Evolutionary conservation across 2,113 vertebrate genomes (phyloP), one percentile per base, ranked within the genome.

Genomic region (Phaethornis superciliosus): DNA sequence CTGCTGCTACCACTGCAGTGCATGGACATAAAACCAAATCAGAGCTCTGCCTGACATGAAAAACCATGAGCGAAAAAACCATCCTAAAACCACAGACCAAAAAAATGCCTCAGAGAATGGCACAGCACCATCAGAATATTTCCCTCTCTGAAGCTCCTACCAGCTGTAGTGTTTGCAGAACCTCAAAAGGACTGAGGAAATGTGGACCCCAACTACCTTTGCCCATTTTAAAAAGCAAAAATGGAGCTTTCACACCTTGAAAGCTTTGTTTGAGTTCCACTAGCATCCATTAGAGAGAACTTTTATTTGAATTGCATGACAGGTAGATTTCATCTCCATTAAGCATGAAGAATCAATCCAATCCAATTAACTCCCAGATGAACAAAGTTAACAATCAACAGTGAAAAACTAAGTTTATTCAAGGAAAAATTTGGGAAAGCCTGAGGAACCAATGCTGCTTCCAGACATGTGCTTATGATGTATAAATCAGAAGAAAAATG

Each of bases 1-100:
- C 23, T 4, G 1, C 21, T 4, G 5, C 7, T 9, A 49, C 10
- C 0, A 1, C 42, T 4, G 24, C 5, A 2, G 26, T 7, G 35
- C 46, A 47, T 20, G 20, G 49, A 23, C 49, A 51, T 24, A 21
- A 51, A 12, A 24, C 11, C 10, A 51, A 51, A 22, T 47, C 46
- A 19, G 19, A 21, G 46, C 26, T 9, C 59, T 47, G 46, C 54
- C 69, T 14, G 18, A 37, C 23, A 12, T 4, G 1, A 30, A 77
- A 77, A 67, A 52, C 4, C 40, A 10, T 2, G 27, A 54, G 42
- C 40, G 35, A 52, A 59, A 46, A 37, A 12, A 40, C 40, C 2
- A 1, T 33, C 68, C 59, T 58, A 17, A 65, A 49, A 26, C 24
- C 49, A 63, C 49, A 63, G 26, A 32, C 46, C 15, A 10, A 47